Percentiles rank a stretch among this genome's conserved stretches.
phyloP scores from a whole-genome alignment of 2,888 invertebrate genomes.

The Dinocampus coccinellae region DNA sequence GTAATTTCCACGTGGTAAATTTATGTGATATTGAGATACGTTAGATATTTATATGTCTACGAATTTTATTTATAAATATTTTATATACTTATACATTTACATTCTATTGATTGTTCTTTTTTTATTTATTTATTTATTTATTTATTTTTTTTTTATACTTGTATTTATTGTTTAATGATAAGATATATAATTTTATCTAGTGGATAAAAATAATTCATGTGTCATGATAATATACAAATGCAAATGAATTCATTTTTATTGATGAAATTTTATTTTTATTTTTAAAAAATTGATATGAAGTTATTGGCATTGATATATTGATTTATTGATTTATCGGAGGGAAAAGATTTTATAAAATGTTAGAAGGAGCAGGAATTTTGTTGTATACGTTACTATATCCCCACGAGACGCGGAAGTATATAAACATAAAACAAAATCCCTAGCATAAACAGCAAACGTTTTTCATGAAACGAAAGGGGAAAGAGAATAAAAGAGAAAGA shows the following conservation, averaged over 20 bases:
- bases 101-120: background rate
- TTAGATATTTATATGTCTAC: slow-evolving; percentile 43
- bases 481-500: background rate
- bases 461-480: slow-evolving; percentile 11
- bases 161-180: no score
- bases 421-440: slow-evolving; percentile 63
- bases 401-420: slow-evolving; percentile 48
- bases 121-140: no score
- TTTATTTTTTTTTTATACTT: no score
- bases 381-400: background rate
- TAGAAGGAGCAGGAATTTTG: background rate
- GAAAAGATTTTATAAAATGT: no score
- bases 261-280: no score
- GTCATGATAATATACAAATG: no score
- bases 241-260: no score
- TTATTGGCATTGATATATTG: no score
- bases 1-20: slow-evolving; percentile 68
- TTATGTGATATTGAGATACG: slow-evolving; percentile 68
- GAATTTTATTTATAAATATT: background rate
- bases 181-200: no score
- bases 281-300: no score
- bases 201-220: no score
- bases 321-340: no score
- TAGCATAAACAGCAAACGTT: slow-evolving; percentile 36
- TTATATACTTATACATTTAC: background rate